Conservation (phyloP, 2,797 vertebrate species). For the Urophycis tenuis region DNA sequence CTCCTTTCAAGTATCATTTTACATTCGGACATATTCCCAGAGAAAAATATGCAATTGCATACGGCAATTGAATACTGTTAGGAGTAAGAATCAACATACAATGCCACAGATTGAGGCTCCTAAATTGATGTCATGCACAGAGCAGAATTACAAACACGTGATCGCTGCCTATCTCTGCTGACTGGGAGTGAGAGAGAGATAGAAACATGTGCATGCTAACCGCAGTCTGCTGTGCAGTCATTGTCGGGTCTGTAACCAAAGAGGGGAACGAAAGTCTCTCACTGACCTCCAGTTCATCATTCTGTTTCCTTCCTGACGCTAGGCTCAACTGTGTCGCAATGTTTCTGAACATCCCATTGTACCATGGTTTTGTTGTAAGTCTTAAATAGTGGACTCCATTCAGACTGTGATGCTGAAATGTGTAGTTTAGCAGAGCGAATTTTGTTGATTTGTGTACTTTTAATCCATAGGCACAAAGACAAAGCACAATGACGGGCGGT, state of each 20-base stretch:
- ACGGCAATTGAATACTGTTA: neutral
- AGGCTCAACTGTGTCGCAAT: slow-evolving; percentile 12
- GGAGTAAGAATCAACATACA: neutral
- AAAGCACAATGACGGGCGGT: slow-evolving; percentile 72
- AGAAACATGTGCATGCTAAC: slow-evolving; percentile 22
- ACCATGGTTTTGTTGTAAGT: slow-evolving; percentile 41
- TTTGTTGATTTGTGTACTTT: neutral
- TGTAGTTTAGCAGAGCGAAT: neutral
- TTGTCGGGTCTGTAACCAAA: slow-evolving; percentile 23
- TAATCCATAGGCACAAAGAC: slow-evolving; percentile 35
- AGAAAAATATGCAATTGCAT: neutral
- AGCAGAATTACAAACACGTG: slow-evolving; percentile 55
- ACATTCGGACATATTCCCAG: neutral
- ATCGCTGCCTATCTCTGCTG: slow-evolving; percentile 31
- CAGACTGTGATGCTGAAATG: neutral
- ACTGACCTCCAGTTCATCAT: neutral
- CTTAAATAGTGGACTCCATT: neutral
- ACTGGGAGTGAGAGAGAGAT: slow-evolving; percentile 6
- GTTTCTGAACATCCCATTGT: slow-evolving; percentile 40
- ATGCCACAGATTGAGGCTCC: slow-evolving; percentile 4
- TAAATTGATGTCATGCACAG: slow-evolving; percentile 56
- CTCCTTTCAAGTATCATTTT: neutral
- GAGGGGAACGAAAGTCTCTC: neutral
- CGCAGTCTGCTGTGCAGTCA: slow-evolving; percentile 15
- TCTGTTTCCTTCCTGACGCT: neutral